These are phyloP conservation scores for Oegoconia quadripuncta DNA, from an alignment of 2,888 invertebrate genomes.

Conservation along the genomic window DNA sequence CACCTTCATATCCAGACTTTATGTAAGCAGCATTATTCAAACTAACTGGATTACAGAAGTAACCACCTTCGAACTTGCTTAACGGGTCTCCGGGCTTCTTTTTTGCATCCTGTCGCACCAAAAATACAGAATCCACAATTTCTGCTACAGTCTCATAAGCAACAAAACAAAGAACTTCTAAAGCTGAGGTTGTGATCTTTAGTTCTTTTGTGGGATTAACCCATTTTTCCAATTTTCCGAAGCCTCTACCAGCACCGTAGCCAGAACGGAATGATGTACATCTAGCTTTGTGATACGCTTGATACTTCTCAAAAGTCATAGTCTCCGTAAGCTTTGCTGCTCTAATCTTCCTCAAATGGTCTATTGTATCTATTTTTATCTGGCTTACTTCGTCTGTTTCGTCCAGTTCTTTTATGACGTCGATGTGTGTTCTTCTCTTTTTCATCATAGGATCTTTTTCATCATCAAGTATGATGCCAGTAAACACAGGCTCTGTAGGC, in stretches of 20 bases:
- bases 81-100: slow-evolving; percentile 84
- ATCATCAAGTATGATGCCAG: slow-evolving; percentile 64
- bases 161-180: slow-evolving; percentile 90
- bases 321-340: slow-evolving; percentile 78
- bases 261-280: slow-evolving; percentile 83
- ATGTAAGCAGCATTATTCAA: slow-evolving; percentile 77
- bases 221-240: slow-evolving; percentile 80
- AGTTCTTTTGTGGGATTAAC: slow-evolving; percentile 81
- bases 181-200: slow-evolving; percentile 80
- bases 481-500: slow-evolving; percentile 39
- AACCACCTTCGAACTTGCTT: slow-evolving; percentile 81
- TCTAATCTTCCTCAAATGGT: slow-evolving; percentile 79
- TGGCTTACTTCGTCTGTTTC: slow-evolving; percentile 77
- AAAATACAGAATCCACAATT: slow-evolving; percentile 89
- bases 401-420: slow-evolving; percentile 75
- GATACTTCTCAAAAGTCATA: slow-evolving; percentile 81
- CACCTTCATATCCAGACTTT: slow-evolving; percentile 81
- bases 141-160: slow-evolving; percentile 95
- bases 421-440: slow-evolving; percentile 63
- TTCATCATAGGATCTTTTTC: slow-evolving; percentile 72
- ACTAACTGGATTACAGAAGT: slow-evolving; percentile 81
- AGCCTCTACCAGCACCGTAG: slow-evolving; percentile 72
- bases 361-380: slow-evolving; percentile 75
- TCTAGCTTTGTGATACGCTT: slow-evolving; percentile 89
- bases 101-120: slow-evolving; percentile 87